These are phyloP conservation scores for Julus scanicus DNA, from an alignment of 2,888 invertebrate genomes.

Conservation along the genomic window DNA sequence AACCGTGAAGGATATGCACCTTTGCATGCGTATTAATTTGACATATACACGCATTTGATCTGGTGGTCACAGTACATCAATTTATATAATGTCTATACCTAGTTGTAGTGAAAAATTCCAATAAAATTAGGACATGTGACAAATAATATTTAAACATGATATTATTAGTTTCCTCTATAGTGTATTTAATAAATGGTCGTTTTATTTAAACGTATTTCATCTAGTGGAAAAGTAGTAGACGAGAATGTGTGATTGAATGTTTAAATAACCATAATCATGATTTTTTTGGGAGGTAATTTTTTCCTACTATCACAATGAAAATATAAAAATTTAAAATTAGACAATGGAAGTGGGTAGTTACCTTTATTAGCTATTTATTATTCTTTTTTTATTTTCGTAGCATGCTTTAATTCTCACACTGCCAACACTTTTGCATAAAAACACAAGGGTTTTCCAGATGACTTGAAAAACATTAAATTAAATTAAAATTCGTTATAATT, in stretches of 20 bases:
- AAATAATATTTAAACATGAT: no score
- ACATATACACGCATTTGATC: no score
- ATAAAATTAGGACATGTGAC: no score
- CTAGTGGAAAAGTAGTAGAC: no score
- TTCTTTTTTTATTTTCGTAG: background rate
- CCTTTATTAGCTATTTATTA: background rate
- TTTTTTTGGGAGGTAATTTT: background rate
- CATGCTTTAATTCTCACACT: background rate
- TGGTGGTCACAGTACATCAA: no score
- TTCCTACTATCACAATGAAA: background rate
- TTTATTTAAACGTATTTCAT: background rate
- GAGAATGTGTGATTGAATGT: background rate
- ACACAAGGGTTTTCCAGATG: background rate
- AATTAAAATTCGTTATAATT: background rate
- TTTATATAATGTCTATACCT: no score
- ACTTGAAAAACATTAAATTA: background rate
- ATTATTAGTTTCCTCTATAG: background rate
- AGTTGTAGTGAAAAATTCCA: no score
- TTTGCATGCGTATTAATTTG: background rate
- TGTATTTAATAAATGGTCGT: background rate
- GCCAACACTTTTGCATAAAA: background rate
- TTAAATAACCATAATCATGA: background rate
- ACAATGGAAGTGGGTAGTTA: constrained; percentile 9
- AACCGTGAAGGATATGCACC: background rate
- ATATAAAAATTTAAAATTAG: background rate